These are phyloP conservation scores for Whitmania pigra DNA, from an alignment of 1,140 invertebrate species.

Conservation along the genomic window DNA sequence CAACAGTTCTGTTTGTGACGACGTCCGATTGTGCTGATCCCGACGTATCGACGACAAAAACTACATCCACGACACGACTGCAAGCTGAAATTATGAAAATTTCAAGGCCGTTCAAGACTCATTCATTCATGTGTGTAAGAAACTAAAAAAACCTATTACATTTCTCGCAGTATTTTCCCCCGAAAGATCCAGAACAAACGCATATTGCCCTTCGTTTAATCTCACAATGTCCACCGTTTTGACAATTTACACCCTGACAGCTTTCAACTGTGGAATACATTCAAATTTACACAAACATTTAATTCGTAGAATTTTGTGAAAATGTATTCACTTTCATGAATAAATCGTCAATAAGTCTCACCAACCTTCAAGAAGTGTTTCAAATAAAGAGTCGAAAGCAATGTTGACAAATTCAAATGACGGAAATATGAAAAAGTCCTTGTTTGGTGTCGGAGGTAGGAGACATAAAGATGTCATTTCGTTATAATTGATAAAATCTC, in stretches of 20 bases:
- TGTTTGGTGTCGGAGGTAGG: not conserved
- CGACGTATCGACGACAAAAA: not conserved
- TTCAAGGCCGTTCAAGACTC: not conserved
- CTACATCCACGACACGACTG: not conserved
- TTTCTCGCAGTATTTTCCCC: conserved; percentile 5
- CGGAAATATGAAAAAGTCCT: not conserved
- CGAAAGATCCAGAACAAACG: not conserved
- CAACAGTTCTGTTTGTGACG: conserved; percentile 5
- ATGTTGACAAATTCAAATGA: not conserved
- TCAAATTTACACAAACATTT: not conserved
- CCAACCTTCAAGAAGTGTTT: not conserved
- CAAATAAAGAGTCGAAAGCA: not conserved
- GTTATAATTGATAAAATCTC: not conserved
- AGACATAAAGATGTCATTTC: not conserved
- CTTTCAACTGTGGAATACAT: not conserved
- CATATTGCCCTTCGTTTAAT: not conserved
- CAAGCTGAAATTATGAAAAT: conserved; percentile 8
- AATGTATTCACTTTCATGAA: not conserved
- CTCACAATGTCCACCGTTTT: conserved; percentile 2
- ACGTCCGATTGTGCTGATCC: not conserved
- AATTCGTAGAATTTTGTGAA: not conserved
- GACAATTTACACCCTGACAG: not conserved
- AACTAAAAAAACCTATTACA: not conserved
- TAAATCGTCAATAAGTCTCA: not conserved
- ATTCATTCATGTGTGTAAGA: not conserved